Conservation (phyloP, 2,888 invertebrate species). For the Dyspetes luteomarginatus region DNA sequence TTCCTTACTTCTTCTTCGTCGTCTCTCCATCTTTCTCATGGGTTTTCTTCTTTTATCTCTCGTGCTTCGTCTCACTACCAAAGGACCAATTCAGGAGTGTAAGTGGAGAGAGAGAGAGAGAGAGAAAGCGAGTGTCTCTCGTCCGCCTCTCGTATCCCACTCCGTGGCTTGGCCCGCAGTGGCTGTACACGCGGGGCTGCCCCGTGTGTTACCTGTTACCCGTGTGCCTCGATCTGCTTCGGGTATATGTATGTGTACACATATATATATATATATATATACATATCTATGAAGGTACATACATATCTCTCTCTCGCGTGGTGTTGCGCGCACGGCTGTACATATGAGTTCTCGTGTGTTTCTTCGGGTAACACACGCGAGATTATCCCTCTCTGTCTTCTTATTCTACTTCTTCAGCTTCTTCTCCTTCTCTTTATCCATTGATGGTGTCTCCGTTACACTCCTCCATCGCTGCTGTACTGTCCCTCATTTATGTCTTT, state of each 20-base stretch:
- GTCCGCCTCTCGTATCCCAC: slow-evolving; percentile 63
- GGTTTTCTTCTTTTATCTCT: slow-evolving; percentile 41
- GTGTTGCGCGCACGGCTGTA: slow-evolving; percentile 48
- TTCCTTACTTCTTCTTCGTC: slow-evolving; percentile 40
- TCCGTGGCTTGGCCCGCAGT: slow-evolving; percentile 48
- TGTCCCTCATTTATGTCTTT: slow-evolving; percentile 53
- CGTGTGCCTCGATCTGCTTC: slow-evolving; percentile 57
- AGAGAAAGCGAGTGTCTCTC: slow-evolving; percentile 54
- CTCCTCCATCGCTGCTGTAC: slow-evolving; percentile 40
- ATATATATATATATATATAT: slow-evolving; percentile 21
- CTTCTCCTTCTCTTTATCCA: slow-evolving; percentile 18
- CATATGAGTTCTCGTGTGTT: slow-evolving; percentile 60
- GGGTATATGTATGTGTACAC: slow-evolving; percentile 47
- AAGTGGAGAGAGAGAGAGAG: slow-evolving; percentile 28
- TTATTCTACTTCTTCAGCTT: slow-evolving; percentile 25
- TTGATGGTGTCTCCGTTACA: slow-evolving; percentile 27
- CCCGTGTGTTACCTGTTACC: slow-evolving; percentile 64
- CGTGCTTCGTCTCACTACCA: slow-evolving; percentile 45
- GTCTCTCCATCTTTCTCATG: slow-evolving; percentile 44
- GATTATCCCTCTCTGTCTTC: slow-evolving; percentile 55
- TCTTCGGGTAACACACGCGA: slow-evolving; percentile 61
- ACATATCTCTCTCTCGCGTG: slow-evolving; percentile 50
- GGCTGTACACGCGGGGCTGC: slow-evolving; percentile 58
- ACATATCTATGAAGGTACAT: not conserved
- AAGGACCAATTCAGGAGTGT: slow-evolving; percentile 48